Evolutionary conservation across 64 coral and sea anemone genomes (phyloP), one percentile per base, ranked within the genome.

Genomic region (Stichodactyla helianthus): DNA sequence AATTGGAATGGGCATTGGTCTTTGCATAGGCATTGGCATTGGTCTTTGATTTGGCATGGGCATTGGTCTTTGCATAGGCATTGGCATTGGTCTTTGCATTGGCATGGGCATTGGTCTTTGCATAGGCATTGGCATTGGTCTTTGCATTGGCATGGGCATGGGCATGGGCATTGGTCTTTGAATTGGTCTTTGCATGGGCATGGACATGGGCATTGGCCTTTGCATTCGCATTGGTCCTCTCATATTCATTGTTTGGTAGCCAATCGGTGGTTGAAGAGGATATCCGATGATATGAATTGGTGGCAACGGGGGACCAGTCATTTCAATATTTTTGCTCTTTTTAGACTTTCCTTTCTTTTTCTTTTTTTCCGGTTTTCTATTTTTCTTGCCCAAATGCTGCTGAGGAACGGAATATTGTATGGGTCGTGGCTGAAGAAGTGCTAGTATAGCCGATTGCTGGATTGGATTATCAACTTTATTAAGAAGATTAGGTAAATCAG

Each of bases 101-200:
- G 83, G 54, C 27, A 57, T 84, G 0, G 54, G 56, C 27, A 51
- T 54, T 53, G 15, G 79, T 54, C 79, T 50, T 52, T 82, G 79
- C 51, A 82, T 82, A 20, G 79, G 28, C 54, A 53, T 82, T 50
- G 50, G 79, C 79, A 82, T 82, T 53, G 79, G 79, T 20, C 51
- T 19, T 35, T 54, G 51, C 52, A 82, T 82, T 17, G 20, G 79
- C 19, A 57, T 53, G 0, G 54, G 51, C 51, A 82, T 54, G 19
- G 50, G 51, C 20, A 54, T 59, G 4, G 59, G 54, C 82, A 84
- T 84, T 84, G 55, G 82, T 17, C 44, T 7, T 57, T 31, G 52
- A n/a, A n/a, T n/a, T 44, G 79, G 79, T 82, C 17, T 19, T 12
- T 50, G 79, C n/a, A n/a, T n/a, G 5, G 35, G 35, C 35, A 44